Evolutionary conservation across 2,113 vertebrate genomes (phyloP).

Genomic region (Platysternon megacephalum): DNA sequence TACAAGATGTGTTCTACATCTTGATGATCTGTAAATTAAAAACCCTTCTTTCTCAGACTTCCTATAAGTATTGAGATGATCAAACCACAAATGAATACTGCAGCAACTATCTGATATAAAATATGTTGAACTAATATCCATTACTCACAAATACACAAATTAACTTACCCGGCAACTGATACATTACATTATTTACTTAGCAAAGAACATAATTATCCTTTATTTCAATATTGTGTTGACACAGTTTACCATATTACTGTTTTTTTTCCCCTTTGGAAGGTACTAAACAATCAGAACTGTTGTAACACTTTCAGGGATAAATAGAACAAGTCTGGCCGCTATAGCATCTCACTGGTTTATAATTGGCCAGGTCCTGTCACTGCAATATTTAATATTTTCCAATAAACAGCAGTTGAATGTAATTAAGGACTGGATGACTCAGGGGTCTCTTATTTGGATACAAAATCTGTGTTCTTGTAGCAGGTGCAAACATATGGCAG

Average conservation of each 20-base stretch:
- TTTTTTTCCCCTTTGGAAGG: not conserved
- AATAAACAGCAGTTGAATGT: not conserved
- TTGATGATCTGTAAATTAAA: not conserved
- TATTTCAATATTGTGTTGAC: not conserved
- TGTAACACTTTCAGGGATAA: not conserved
- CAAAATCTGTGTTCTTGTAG: not conserved
- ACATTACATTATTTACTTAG: not conserved
- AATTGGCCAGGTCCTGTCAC: not conserved
- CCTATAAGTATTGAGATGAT: not conserved
- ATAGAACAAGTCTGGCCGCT: not conserved
- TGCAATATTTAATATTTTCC: not conserved
- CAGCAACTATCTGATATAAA: not conserved
- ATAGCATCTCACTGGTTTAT: not conserved
- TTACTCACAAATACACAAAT: not conserved
- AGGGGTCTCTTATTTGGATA: not conserved
- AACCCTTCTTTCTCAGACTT: not conserved
- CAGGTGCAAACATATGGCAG: not conserved
- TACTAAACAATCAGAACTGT: not conserved
- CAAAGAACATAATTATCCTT: not conserved
- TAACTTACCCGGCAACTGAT: not conserved
- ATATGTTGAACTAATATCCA: not conserved
- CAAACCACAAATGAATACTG: not conserved
- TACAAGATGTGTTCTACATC: not conserved
- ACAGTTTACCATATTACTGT: not conserved
- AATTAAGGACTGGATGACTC: not conserved